Evolutionary conservation across 2,113 vertebrate genomes (phyloP).

Genomic region (Noturus placidus): DNA sequence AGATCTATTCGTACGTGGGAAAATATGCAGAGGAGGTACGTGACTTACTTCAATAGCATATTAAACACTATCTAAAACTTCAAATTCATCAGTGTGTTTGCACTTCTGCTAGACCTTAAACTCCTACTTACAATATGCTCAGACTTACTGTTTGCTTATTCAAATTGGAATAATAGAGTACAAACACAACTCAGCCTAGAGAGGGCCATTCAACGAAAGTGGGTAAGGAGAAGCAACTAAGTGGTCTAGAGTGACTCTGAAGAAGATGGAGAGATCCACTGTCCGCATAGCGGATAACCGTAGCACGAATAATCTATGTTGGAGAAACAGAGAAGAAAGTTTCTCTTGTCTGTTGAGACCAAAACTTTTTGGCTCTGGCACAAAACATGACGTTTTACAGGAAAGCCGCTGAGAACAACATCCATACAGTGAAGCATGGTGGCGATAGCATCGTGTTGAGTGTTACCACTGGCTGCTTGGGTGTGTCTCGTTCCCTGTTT

Average conservation of each 20-base stretch:
- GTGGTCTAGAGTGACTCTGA: background rate
- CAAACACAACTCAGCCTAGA: background rate
- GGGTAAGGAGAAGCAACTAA: background rate
- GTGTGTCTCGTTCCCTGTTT: background rate
- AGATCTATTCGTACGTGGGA: constrained; percentile 98
- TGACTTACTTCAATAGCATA: background rate
- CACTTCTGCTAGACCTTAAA: background rate
- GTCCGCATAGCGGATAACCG: background rate
- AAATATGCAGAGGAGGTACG: constrained; percentile 98
- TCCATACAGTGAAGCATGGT: background rate
- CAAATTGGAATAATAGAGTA: background rate
- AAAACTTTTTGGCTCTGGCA: background rate
- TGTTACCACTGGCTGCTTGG: background rate
- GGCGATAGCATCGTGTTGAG: background rate
- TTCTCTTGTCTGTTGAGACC: background rate
- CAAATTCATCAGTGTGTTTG: background rate
- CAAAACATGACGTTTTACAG: too few species aligned
- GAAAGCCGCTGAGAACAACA: background rate
- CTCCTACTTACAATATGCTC: constrained; percentile 12
- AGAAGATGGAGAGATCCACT: background rate
- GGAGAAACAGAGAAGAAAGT: background rate
- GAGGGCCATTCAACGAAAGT: background rate
- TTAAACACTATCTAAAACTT: background rate
- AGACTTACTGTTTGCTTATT: background rate
- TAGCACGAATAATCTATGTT: background rate